These are phyloP conservation scores for Lomographa bimaculata DNA, from an alignment of 2,888 invertebrate species.

Conservation along the genomic window DNA sequence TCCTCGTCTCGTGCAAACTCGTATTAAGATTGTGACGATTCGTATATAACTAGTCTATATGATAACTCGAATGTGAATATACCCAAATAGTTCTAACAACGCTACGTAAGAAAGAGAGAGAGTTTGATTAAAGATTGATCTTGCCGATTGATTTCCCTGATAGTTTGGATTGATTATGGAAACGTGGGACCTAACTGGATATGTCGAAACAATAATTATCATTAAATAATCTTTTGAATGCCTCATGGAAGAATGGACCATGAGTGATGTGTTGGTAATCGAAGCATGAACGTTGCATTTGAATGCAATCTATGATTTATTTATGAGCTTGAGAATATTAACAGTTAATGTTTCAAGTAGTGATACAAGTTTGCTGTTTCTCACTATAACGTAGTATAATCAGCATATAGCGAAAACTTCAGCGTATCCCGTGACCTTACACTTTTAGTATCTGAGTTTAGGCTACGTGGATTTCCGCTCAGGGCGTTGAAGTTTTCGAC, in stretches of 20 bases:
- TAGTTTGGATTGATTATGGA: conserved; percentile 48
- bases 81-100: conserved; percentile 8
- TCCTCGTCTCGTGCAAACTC: conserved; percentile 5
- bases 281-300: no score
- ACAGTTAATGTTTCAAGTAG: conserved; percentile 37
- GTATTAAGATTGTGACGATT: conserved; percentile 7
- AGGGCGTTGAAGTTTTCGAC: conserved; percentile 3
- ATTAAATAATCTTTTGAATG: conserved; percentile 19
- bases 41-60: conserved; percentile 11
- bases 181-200: conserved; percentile 68
- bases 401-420: conserved; percentile 7
- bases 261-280: no score
- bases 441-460: conserved; percentile 8
- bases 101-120: conserved; percentile 27
- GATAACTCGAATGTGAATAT: conserved; percentile 19
- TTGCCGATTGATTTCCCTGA: conserved; percentile 54
- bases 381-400: conserved; percentile 57
- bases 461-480: conserved; percentile 4
- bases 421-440: conserved; percentile 4
- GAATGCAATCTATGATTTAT: conserved; percentile 28
- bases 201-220: conserved; percentile 41
- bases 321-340: conserved; percentile 48
- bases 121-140: conserved; percentile 34
- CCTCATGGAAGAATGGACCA: no score
- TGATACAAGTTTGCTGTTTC: conserved; percentile 40